Conservation (phyloP, 2,888 invertebrate genomes). For the Meteorus cinctellus region DNA sequence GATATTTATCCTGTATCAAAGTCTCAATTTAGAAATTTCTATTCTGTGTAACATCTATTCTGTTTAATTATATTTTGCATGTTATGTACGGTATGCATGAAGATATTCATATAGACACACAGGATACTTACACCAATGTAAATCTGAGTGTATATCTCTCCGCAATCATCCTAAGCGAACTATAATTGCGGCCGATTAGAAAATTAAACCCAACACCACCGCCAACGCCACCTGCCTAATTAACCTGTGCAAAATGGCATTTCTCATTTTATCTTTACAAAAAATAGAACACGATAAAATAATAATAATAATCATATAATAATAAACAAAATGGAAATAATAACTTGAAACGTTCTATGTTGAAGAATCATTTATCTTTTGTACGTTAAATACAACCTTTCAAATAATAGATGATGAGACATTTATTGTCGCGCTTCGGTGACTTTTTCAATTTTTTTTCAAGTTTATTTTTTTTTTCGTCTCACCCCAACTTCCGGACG, state of each 20-base stretch:
- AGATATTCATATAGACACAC: not conserved
- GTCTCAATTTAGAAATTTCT: not conserved
- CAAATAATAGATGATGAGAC: conserved; percentile 18
- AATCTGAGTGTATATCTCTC: not conserved
- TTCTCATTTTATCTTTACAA: not conserved
- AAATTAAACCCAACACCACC: conserved; percentile 43
- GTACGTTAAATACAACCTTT: conserved; percentile 1
- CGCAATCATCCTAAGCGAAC: conserved; percentile 59
- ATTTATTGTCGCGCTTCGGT: conserved; percentile 31
- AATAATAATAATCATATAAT: not conserved
- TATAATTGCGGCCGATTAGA: conserved; percentile 61
- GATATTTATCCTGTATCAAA: not conserved
- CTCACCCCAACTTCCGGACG: conserved; percentile 41
- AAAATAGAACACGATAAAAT: not conserved
- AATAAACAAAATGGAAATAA: not conserved
- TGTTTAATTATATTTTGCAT: not conserved
- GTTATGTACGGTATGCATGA: not conserved
- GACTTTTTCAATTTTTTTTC: conserved; percentile 43
- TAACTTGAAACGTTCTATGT: not conserved
- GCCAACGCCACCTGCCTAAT: conserved; percentile 23
- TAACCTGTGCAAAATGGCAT: conserved; percentile 17
- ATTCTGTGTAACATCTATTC: not conserved
- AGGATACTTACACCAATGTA: not conserved
- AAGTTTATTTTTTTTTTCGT: conserved; percentile 19
- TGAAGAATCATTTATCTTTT: conserved; percentile 13